Percentiles rank a stretch among this genome's conserved stretches.
These are phyloP conservation scores for Cynopterus brachyotis DNA, from an alignment of 2,113 vertebrate species.

Conservation along the genomic window DNA sequence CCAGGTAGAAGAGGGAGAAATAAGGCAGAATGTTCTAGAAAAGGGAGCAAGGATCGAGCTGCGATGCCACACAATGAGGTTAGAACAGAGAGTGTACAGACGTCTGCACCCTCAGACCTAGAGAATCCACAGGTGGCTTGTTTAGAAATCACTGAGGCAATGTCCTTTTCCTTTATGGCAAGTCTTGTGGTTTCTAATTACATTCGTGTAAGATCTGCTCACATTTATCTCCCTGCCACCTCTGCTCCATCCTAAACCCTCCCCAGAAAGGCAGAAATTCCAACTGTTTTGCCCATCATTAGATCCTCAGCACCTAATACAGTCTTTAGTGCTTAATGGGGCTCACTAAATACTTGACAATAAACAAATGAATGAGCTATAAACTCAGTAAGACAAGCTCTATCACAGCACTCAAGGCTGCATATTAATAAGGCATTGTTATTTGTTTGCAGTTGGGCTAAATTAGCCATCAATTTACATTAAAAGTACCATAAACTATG, in stretches of 20 bases:
- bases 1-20: not conserved
- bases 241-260: not conserved
- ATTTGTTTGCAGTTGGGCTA: not conserved
- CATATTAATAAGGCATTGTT: not conserved
- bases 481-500: not conserved
- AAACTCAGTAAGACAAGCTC: not conserved
- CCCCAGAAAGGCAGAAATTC: not conserved
- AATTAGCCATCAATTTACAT: not conserved
- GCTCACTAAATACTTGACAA: not conserved
- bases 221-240: accelerated
- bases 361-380: not conserved
- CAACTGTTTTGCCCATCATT: not conserved
- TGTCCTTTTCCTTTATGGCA: not conserved
- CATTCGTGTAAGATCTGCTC: not conserved
- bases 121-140: not conserved
- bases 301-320: not conserved
- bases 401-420: not conserved
- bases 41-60: not conserved
- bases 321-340: not conserved
- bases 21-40: not conserved
- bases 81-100: not conserved
- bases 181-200: not conserved
- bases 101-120: not conserved
- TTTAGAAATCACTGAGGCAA: not conserved
- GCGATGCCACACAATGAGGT: not conserved